phyloP scores from a whole-genome alignment of 2,797 vertebrate species.

The Chloroceryle inda region DNA sequence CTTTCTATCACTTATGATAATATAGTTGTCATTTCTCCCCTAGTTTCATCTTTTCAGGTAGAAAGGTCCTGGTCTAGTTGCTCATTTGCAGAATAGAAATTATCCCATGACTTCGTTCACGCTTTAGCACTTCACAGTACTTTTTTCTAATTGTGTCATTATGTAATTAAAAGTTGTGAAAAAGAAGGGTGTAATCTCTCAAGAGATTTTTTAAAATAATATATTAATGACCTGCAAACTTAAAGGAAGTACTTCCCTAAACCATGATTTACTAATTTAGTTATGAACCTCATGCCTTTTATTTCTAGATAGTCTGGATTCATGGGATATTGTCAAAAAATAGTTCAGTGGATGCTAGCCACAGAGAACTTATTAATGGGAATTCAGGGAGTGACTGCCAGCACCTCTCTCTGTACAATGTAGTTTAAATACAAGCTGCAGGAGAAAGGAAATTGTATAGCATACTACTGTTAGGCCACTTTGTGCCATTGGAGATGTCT shows the following conservation, averaged over 20 bases:
- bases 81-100: neutral
- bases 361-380: neutral
- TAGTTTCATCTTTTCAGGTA: neutral
- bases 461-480: neutral
- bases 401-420: neutral
- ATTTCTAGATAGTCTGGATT: neutral
- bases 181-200: neutral
- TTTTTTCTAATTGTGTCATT: neutral
- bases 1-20: neutral
- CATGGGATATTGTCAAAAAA: neutral
- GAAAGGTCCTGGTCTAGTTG: neutral
- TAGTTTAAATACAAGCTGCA: neutral
- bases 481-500: slow-evolving; percentile 17
- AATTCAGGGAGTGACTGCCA: neutral
- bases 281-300: neutral
- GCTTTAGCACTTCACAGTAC: neutral
- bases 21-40: neutral
- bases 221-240: neutral
- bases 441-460: neutral
- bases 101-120: neutral
- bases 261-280: neutral
- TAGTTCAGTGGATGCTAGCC: neutral
- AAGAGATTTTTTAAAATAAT: neutral
- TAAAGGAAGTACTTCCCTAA: neutral
- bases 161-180: neutral